These are phyloP conservation scores for Carassius gibelio DNA, from an alignment of 2,113 vertebrate genomes.

Conservation along the genomic window DNA sequence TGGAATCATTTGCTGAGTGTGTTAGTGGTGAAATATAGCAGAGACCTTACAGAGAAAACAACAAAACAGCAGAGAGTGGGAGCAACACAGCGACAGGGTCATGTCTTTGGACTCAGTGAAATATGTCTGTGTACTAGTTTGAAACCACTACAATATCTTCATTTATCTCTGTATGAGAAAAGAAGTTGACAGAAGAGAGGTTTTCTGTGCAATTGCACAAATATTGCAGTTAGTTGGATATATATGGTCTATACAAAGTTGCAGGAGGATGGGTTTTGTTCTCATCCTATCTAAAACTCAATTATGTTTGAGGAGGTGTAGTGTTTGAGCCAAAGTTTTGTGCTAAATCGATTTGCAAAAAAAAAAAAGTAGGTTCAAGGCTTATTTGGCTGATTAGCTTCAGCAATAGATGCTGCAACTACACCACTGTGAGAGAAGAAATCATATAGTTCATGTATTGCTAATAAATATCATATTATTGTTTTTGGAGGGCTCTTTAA, in stretches of 20 bases:
- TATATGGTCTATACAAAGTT: neutral
- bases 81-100: neutral
- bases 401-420: neutral
- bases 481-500: neutral
- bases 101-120: neutral
- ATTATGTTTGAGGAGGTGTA: neutral
- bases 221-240: neutral
- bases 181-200: neutral
- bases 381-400: neutral
- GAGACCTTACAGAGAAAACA: neutral
- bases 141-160: neutral
- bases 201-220: neutral
- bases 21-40: neutral
- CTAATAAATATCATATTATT: too few species aligned
- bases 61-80: constrained; percentile 4
- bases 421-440: neutral
- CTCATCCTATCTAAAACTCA: neutral
- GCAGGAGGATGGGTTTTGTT: neutral
- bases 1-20: neutral
- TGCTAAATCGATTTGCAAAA: neutral
- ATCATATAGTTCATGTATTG: neutral
- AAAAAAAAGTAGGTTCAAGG: neutral
- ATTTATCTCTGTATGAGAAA: neutral
- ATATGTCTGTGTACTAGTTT: neutral
- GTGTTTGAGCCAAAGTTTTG: neutral